Base-by-base conservation (phyloP, 2,888 invertebrate species). In the Cephus nigrinus region DNA sequence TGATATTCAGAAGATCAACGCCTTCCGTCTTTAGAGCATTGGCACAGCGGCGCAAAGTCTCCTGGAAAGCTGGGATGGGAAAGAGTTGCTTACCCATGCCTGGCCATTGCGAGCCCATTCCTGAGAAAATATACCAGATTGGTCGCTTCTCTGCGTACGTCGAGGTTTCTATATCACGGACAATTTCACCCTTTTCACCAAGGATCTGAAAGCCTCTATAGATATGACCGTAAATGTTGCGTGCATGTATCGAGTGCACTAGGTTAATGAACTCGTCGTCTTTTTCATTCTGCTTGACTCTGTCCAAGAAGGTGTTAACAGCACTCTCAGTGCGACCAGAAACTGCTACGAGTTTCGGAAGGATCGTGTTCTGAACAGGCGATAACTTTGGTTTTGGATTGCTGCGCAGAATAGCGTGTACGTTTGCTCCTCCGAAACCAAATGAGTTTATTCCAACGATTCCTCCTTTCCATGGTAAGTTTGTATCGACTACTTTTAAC, bases 71-170 rank as follows among this genome's bases (percentile, higher is more conserved):
- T 76, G 97, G 97, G 82, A 99, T 93, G 81, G 93, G 92, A 95
- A 99, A 95, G 84, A 99, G 93, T 79, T 96, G 94, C 88, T 95
- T 95, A 23, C 96, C 98, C 99, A 99, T 99, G 86, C 97, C 98
- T 74, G 96, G 94, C 99, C 99, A 99, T 92, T 99, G 99, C 71
- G 97, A 96, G 23, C 99, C 99, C 99, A 99, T 99, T 80, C 99
- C 99, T 73, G 98, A 96, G 93, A 98, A 99, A 82, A 99, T 94
- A 92, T 95, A 99, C 97, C 98, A 99, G 77, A 99, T 92, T 1
- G 98, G 98, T 23, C 97, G 94, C 81, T 94, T 94, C 71, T 95
- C 95, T 23, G 93, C 92, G 12, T 23, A 11, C 31, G 69, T 81
- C 79, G 86, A 90, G 74, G 93, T 92, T 1, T 89, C 77, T 1